Evolutionary conservation across 2,888 invertebrate genomes (phyloP).

Genomic region (Aspidiotus destructor): DNA sequence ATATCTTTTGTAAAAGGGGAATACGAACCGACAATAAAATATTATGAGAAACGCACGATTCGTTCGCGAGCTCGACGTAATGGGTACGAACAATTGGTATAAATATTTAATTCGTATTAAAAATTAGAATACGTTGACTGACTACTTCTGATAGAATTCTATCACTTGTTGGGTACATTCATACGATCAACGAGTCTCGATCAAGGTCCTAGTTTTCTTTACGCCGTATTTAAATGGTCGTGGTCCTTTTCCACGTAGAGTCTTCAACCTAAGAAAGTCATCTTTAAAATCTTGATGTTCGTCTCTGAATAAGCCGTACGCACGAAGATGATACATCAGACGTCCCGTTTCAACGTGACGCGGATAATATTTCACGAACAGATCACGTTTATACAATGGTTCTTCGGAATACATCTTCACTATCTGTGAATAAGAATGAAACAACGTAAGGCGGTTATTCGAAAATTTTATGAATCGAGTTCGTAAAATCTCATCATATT

Average conservation of each 20-base stretch:
- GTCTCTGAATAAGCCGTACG: conserved; percentile 72
- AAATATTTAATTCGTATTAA: no score
- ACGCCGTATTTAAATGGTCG: conserved; percentile 14
- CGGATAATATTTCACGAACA: conserved; percentile 76
- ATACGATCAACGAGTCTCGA: conserved; percentile 5
- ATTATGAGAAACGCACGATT: no score
- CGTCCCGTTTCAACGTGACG: conserved; percentile 64
- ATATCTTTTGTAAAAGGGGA: no score
- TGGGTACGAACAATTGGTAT: no score
- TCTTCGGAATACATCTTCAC: conserved; percentile 65
- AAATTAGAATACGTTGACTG: no score
- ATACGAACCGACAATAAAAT: no score
- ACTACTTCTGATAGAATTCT: no score
- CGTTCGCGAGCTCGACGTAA: no score
- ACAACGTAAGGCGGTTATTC: neutral
- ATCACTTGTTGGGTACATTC: no score
- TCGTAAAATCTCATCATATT: no score
- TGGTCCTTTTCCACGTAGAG: conserved; percentile 58
- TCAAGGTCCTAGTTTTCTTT: conserved; percentile 26
- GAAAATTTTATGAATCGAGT: no score
- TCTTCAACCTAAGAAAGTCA: conserved; percentile 67
- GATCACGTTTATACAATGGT: conserved; percentile 62
- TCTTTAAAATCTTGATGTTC: conserved; percentile 84
- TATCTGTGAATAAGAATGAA: conserved; percentile 42
- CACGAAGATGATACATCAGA: conserved; percentile 61